Conservation (phyloP, 1,140 invertebrate species). For the Caerostris extrusa region DNA sequence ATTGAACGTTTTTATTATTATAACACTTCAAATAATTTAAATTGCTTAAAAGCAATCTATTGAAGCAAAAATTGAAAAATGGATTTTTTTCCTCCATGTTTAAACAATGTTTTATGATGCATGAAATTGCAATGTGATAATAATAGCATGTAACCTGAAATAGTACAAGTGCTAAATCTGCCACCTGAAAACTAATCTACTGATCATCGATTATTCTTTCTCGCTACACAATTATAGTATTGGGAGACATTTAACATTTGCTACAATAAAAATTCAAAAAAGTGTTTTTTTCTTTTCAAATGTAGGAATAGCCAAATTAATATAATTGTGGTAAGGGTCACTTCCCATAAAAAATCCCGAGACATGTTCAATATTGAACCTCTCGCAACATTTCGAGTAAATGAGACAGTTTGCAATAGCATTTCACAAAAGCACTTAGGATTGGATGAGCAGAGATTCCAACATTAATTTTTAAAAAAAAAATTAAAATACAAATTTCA, state of each 20-base stretch:
- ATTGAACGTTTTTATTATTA: background rate
- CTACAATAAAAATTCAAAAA: conserved; percentile 23
- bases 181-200: conserved; percentile 75
- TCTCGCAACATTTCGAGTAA: conserved; percentile 12
- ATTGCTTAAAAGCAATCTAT: background rate
- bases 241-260: conserved; percentile 59
- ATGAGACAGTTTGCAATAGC: conserved; percentile 20
- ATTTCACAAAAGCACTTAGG: conserved; percentile 42
- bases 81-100: background rate
- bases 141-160: conserved; percentile 24
- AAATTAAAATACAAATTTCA: background rate
- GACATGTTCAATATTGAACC: conserved; percentile 4
- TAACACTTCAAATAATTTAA: background rate
- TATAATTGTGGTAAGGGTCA: background rate
- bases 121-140: conserved; percentile 12
- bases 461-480: conserved; percentile 15
- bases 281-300: background rate
- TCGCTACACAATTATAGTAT: conserved; percentile 56
- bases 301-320: background rate
- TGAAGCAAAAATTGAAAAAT: background rate
- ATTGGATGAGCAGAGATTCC: conserved; percentile 8
- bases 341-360: conserved; percentile 7
- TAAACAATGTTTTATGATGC: background rate
- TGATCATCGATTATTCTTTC: conserved; percentile 53
- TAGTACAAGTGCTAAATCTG: conserved; percentile 75